Conservation (phyloP, 2,888 invertebrate species). For the Entomobrya multifasciata region DNA sequence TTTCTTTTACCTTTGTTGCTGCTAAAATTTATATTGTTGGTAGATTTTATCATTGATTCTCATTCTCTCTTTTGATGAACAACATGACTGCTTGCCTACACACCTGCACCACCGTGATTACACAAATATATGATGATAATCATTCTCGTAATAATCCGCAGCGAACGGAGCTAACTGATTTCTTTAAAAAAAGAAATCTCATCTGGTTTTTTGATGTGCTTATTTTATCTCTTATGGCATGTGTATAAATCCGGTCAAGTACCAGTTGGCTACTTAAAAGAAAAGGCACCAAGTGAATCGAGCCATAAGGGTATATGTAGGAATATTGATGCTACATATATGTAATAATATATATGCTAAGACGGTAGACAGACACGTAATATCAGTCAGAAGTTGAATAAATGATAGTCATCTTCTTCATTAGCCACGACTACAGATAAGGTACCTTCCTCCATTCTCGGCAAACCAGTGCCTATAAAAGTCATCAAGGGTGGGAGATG, state of each 20-base stretch:
- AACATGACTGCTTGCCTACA: neutral
- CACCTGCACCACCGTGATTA: neutral
- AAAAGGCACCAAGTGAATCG: neutral
- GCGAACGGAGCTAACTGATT: slow-evolving; percentile 32
- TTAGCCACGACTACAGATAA: neutral
- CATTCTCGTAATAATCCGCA: slow-evolving; percentile 52
- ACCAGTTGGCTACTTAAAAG: slow-evolving; percentile 25
- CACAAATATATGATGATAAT: neutral
- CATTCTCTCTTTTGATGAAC: slow-evolving; percentile 32
- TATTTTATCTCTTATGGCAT: slow-evolving; percentile 20
- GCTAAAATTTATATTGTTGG: slow-evolving; percentile 5
- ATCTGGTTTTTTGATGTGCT: slow-evolving; percentile 17
- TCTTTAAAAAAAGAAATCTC: slow-evolving; percentile 5
- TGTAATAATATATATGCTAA: too few species aligned
- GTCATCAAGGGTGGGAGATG: slow-evolving; percentile 1
- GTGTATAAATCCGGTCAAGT: slow-evolving; percentile 62
- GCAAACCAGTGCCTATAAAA: slow-evolving; percentile 27
- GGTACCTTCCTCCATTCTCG: slow-evolving; percentile 26
- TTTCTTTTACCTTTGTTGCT: neutral
- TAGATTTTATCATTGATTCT: slow-evolving; percentile 45
- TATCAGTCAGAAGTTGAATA: neutral
- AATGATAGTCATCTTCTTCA: slow-evolving; percentile 36
- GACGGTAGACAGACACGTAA: slow-evolving; percentile 16
- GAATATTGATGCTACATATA: too few species aligned
- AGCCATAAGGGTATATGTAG: too few species aligned